Conservation (phyloP, 64 coral and sea anemone species). For the Exaiptasia diaphana region DNA sequence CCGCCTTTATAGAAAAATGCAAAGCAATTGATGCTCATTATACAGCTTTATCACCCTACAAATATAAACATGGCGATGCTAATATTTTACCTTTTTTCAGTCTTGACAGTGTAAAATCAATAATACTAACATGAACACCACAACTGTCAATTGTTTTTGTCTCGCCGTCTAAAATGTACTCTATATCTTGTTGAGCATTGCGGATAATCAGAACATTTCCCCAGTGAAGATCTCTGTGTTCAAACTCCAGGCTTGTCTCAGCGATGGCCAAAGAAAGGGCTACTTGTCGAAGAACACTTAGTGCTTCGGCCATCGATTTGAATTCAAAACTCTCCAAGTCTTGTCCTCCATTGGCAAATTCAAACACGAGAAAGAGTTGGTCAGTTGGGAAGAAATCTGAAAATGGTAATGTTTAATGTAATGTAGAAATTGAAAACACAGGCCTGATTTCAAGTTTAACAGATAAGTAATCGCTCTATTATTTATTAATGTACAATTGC, state of each 20-base stretch:
- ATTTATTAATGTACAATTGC: background rate
- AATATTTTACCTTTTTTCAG: conserved; percentile 70
- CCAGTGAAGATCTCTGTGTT: conserved; percentile 95
- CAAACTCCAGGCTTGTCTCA: conserved; percentile 78
- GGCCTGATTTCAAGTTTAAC: too few relatives aligned
- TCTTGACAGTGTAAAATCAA: conserved; percentile 91
- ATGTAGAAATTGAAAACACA: too few relatives aligned
- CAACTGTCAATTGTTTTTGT: conserved; percentile 25
- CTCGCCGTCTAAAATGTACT: conserved; percentile 59
- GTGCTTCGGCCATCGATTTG: conserved; percentile 37
- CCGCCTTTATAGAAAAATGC: background rate
- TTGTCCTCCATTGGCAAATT: conserved; percentile 85
- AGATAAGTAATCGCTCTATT: too few relatives aligned
- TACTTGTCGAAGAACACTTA: conserved; percentile 72
- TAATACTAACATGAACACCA: conserved; percentile 84
- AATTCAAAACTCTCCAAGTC: conserved; percentile 87
- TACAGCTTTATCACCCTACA: too few relatives aligned
- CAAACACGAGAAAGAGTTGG: conserved; percentile 83
- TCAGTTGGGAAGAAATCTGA: conserved; percentile 78
- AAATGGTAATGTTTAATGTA: too few relatives aligned
- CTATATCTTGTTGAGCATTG: conserved; percentile 28
- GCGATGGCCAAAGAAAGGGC: conserved; percentile 70
- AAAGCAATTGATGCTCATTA: background rate
- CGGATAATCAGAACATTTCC: conserved; percentile 82
- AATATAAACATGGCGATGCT: too few relatives aligned